Evolutionary conservation across 1,140 invertebrate genomes (phyloP).

Genomic region (Temnothorax nylanderi): DNA sequence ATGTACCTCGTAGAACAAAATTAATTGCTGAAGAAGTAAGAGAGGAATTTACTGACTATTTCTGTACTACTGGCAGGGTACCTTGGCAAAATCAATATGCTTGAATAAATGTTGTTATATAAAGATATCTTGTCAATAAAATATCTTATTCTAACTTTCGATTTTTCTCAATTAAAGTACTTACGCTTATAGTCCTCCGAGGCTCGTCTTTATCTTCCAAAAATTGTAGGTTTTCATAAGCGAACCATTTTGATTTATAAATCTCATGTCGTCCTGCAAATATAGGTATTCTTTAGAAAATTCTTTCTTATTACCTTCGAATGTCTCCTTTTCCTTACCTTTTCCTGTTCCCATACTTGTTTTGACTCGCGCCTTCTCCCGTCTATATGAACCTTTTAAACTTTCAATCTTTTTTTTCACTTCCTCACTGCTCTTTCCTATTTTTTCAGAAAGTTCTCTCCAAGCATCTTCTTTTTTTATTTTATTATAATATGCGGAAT

Average conservation of each 20-base stretch:
- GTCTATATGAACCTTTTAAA: neutral
- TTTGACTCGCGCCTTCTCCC: neutral
- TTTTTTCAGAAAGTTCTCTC: neutral
- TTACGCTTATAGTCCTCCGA: neutral
- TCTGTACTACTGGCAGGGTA: neutral
- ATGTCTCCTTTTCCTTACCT: neutral
- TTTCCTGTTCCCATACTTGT: neutral
- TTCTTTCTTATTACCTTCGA: neutral
- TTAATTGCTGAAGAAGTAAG: neutral
- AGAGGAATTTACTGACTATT: neutral
- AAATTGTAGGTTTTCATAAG: neutral
- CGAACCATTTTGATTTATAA: neutral
- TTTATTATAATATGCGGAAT: neutral
- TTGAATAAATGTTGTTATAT: neutral
- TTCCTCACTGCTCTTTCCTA: neutral
- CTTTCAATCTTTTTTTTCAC: neutral
- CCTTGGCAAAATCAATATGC: neutral
- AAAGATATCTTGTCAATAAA: neutral
- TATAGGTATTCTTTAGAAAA: neutral
- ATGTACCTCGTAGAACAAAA: neutral
- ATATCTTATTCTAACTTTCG: neutral
- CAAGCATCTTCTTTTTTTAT: neutral
- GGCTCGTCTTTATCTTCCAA: neutral
- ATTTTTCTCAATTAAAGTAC: neutral
- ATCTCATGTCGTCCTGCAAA: neutral